A percentile compares a stretch with the other conserved stretches of the same genome.
phyloP scores from a whole-genome alignment of 2,113 vertebrate genomes.

The Seriola rivoliana region DNA sequence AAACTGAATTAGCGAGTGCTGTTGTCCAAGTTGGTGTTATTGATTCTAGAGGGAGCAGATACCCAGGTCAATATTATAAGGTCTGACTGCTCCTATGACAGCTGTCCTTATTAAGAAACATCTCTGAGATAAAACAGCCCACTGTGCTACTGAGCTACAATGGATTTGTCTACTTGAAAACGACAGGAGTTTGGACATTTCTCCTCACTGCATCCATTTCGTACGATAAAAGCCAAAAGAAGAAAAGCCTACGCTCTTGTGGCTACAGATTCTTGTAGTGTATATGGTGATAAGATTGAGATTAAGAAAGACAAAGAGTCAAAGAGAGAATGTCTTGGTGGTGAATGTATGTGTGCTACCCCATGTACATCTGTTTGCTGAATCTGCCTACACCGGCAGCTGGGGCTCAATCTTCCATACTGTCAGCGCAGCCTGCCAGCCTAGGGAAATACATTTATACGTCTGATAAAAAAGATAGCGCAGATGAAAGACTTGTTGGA shows the following conservation, averaged over 20 bases:
- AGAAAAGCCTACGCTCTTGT: constrained; percentile 3
- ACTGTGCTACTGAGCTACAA: neutral
- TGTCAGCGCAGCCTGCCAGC: constrained; percentile 43
- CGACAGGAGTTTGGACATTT: neutral
- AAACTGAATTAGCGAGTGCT: constrained; percentile 33
- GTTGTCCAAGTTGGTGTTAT: constrained; percentile 15
- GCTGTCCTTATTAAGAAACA: constrained; percentile 28
- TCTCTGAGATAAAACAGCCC: neutral
- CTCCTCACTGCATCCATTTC: constrained; percentile 1
- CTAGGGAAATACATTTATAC: constrained; percentile 52
- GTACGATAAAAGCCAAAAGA: neutral
- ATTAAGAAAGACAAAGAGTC: constrained; percentile 43
- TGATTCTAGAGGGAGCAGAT: constrained; percentile 39
- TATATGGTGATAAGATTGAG: constrained; percentile 11
- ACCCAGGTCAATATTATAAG: constrained; percentile 9
- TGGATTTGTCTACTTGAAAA: constrained; percentile 14
- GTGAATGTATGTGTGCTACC: neutral
- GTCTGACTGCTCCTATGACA: constrained; percentile 1
- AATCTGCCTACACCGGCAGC: constrained; percentile 43
- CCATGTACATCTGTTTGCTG: constrained; percentile 40
- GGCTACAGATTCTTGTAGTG: neutral
- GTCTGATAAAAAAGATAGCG: constrained; percentile 59
- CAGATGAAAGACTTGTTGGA: constrained; percentile 65
- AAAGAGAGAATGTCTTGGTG: constrained; percentile 15
- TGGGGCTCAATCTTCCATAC: constrained; percentile 49